phyloP scores from a whole-genome alignment of 2,113 vertebrate species.

The Poeciliopsis retropinna region DNA sequence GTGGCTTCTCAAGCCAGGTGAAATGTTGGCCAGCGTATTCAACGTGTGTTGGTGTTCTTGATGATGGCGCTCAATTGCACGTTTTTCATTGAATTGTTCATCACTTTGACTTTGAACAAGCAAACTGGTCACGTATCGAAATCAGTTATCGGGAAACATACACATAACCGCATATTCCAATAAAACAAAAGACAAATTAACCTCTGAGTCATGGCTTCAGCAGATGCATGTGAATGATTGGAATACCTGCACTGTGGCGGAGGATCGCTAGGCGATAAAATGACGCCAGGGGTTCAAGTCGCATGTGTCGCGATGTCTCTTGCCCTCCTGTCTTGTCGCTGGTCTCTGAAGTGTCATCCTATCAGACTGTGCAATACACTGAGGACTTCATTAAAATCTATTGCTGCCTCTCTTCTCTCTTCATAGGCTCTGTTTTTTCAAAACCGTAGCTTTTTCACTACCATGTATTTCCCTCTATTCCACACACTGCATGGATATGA shows the following conservation, averaged over 20 bases:
- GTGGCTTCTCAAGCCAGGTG: too few species aligned
- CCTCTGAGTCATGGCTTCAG: background rate
- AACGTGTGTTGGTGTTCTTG: too few species aligned
- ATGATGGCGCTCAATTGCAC: too few species aligned
- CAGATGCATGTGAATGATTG: background rate
- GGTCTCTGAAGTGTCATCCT: constrained; percentile 38
- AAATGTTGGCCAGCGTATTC: too few species aligned
- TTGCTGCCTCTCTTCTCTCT: constrained; percentile 17
- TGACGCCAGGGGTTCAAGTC: constrained; percentile 6
- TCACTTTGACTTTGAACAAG: too few species aligned
- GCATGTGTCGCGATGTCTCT: constrained; percentile 13
- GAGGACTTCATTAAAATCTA: constrained; percentile 46
- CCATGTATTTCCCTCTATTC: too few species aligned
- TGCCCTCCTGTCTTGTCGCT: background rate
- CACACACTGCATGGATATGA: too few species aligned
- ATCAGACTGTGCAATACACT: constrained; percentile 20
- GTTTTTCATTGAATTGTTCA: too few species aligned
- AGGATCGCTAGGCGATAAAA: constrained; percentile 19
- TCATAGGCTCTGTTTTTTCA: background rate
- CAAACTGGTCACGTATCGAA: constrained; percentile 13
- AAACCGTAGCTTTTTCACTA: too few species aligned
- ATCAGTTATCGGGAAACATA: constrained; percentile 2
- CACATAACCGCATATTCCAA: background rate
- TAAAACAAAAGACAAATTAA: background rate
- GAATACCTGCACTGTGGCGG: constrained; percentile 31